These are phyloP conservation scores for Channallabes apus DNA, from an alignment of 2,797 vertebrate genomes.

Conservation along the genomic window DNA sequence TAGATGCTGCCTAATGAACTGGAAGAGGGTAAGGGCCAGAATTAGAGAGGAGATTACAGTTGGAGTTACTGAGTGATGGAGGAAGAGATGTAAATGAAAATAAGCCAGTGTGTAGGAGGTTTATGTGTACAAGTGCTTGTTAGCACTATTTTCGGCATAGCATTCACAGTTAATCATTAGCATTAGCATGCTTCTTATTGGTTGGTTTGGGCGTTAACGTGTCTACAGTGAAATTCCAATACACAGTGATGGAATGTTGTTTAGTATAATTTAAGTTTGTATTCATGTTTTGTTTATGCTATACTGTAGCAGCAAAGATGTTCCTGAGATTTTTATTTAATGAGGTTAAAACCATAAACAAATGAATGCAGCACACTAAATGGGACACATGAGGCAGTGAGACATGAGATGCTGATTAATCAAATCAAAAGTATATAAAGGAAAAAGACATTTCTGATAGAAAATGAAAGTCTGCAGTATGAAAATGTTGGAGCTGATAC, in stretches of 20 bases:
- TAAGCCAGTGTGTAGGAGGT: neutral
- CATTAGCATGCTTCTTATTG: neutral
- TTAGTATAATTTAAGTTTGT: neutral
- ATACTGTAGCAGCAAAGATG: neutral
- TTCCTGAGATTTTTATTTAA: neutral
- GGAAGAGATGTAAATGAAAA: slow-evolving; percentile 3
- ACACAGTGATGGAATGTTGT: neutral
- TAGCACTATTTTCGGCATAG: slow-evolving; percentile 15
- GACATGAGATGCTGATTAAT: neutral
- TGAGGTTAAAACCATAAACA: neutral
- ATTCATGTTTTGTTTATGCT: neutral
- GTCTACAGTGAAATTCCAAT: neutral
- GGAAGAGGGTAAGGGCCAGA: slow-evolving; percentile 31
- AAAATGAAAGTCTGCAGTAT: neutral
- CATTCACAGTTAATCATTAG: slow-evolving; percentile 6
- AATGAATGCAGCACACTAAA: neutral
- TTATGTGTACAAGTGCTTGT: slow-evolving; percentile 20
- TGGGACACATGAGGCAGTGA: no score
- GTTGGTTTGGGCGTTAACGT: neutral
- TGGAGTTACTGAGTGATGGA: neutral
- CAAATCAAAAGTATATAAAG: neutral
- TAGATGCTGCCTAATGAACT: slow-evolving; percentile 26
- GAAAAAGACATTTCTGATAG: neutral
- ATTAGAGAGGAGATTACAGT: slow-evolving; percentile 25
- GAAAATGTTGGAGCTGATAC: neutral